phyloP scores from a whole-genome alignment of 2,113 vertebrate species.

The Equus przewalskii region DNA sequence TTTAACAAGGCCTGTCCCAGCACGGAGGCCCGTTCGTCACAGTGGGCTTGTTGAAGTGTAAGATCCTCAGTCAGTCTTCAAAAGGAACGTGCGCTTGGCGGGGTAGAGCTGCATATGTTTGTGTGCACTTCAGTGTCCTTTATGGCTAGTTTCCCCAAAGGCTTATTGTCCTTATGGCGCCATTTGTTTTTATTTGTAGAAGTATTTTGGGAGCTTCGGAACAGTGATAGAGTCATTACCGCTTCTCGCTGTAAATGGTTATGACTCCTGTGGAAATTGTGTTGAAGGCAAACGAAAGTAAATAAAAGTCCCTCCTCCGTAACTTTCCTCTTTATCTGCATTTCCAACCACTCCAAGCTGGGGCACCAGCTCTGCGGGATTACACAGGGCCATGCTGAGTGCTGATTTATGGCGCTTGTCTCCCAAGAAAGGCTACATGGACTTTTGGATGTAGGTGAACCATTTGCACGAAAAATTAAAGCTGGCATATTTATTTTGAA shows the following conservation, averaged over 20 bases:
- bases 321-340: slow-evolving; percentile 2
- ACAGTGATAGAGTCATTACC: slow-evolving; percentile 13
- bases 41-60: slow-evolving; percentile 8
- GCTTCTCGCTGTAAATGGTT: slow-evolving; percentile 55
- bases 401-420: neutral
- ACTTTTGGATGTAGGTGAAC: neutral
- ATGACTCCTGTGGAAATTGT: slow-evolving; percentile 53
- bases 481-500: slow-evolving; percentile 66
- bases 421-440: neutral
- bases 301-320: slow-evolving; percentile 47
- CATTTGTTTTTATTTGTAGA: slow-evolving; percentile 78
- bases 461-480: slow-evolving; percentile 35
- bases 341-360: neutral
- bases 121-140: neutral
- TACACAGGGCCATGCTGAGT: neutral
- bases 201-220: slow-evolving; percentile 62
- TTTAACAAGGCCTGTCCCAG: slow-evolving; percentile 46
- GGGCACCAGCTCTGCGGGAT: neutral
- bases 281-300: slow-evolving; percentile 55
- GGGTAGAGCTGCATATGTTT: neutral
- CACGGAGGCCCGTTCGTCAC: neutral
- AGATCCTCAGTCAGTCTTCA: slow-evolving; percentile 56
- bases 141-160: slow-evolving; percentile 56
- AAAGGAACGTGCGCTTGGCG: slow-evolving; percentile 18
- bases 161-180: slow-evolving; percentile 50